These are phyloP conservation scores for Melanotaenia pygmaea DNA, from an alignment of 2,797 vertebrate species.

Conservation along the genomic window DNA sequence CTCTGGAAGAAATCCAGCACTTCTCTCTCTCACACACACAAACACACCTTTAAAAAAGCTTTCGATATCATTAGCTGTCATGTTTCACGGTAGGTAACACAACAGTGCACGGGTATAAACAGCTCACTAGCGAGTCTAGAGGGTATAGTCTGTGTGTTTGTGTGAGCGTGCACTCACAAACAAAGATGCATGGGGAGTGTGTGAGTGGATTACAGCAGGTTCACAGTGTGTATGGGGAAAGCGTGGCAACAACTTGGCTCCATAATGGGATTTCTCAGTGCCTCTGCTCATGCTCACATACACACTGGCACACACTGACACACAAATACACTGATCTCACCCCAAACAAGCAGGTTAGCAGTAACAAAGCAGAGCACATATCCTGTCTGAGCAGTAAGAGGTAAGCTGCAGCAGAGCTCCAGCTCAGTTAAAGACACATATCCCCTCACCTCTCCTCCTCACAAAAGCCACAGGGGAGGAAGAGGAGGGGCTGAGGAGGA, in stretches of 20 bases:
- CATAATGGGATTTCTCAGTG: conserved; percentile 83
- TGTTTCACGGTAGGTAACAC: conserved; percentile 81
- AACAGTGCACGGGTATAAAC: conserved; percentile 71
- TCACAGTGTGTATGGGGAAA: conserved; percentile 77
- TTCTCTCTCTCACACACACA: conserved; percentile 35
- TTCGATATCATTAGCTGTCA: conserved; percentile 85
- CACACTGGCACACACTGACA: conserved; percentile 43
- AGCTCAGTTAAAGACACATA: conserved; percentile 76
- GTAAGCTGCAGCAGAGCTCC: conserved; percentile 73
- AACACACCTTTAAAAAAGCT: conserved; percentile 70
- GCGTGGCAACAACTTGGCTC: conserved; percentile 77
- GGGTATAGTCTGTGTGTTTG: conserved; percentile 56
- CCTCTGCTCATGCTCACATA: conserved; percentile 52
- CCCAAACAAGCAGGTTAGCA: conserved; percentile 79
- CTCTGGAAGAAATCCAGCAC: conserved; percentile 67
- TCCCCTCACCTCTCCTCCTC: conserved; percentile 63
- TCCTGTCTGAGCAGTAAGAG: conserved; percentile 71
- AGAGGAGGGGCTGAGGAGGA: conserved; percentile 20
- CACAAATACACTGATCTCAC: conserved; percentile 64
- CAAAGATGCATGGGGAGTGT: conserved; percentile 73
- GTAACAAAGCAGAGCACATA: conserved; percentile 75
- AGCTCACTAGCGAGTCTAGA: conserved; percentile 70
- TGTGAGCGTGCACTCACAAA: conserved; percentile 53
- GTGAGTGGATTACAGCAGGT: conserved; percentile 83
- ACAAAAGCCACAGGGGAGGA: conserved; percentile 59